Conservation (phyloP, 2,113 vertebrate species). For the Coturnix japonica region DNA sequence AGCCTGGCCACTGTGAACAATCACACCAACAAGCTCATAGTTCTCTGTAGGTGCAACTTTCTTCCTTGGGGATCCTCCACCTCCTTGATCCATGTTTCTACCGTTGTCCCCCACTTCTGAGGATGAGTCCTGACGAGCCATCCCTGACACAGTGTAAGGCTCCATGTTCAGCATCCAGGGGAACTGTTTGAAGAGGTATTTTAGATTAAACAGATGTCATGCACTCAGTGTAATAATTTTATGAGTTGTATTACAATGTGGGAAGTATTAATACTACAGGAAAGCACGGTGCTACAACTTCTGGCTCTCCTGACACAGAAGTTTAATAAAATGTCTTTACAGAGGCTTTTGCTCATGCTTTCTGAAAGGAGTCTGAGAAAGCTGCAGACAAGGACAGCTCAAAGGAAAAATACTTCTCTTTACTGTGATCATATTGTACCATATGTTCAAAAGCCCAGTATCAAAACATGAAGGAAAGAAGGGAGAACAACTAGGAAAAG, state of each 20-base stretch:
- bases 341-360: neutral
- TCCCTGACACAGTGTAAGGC: conserved; percentile 96
- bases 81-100: conserved; percentile 82
- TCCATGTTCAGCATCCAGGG: conserved; percentile 99
- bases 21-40: conserved; percentile 96
- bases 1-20: conserved; percentile 97
- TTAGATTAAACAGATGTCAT: neutral
- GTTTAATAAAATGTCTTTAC: neutral
- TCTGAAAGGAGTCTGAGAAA: neutral
- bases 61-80: conserved; percentile 92
- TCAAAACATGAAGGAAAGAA: neutral
- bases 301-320: neutral
- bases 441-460: neutral
- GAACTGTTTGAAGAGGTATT: conserved; percentile 81
- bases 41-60: conserved; percentile 98
- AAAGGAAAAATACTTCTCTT: neutral
- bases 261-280: neutral
- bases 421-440: neutral
- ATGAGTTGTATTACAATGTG: neutral
- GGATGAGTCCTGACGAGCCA: conserved; percentile 96
- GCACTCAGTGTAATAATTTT: neutral
- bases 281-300: neutral
- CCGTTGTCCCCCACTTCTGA: conserved; percentile 89
- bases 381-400: neutral
- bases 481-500: neutral